Evolutionary conservation across 2,888 invertebrate species (phyloP), one percentile per base, ranked within the genome.

Genomic region (Temnothorax rugatulus): DNA sequence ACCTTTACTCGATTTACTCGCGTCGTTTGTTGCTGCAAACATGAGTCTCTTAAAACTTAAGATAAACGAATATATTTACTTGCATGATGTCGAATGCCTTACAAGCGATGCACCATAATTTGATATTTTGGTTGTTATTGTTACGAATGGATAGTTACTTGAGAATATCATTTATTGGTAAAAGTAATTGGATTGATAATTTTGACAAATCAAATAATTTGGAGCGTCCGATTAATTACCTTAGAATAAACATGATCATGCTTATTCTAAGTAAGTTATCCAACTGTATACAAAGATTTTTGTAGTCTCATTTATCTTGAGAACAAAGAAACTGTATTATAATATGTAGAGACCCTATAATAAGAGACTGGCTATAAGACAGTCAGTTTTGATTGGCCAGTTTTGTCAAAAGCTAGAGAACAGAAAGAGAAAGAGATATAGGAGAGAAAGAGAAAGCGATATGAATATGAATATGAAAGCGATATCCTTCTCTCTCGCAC

Each of bases 1-100:
- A 77, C 64, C 85, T 83, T 82, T 63, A 50, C 44, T 38, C 64
- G 84, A 75, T 82, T 84, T 84, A 82, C 61, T 54, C 69, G 63
- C 79, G 25, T 84, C 71, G 77, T 69, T 34, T 57, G 34, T 57
- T 57, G 57, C n/a, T 44, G 69, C 69, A 44, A 77, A 44, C 57
- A 21, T 54, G 69, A 69, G 44, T 25, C 18, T 25, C 29, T 44
- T 44, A 57, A 79, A 71, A 71, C 29, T 44, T 44, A 44, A 79
- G 57, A 71, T 71, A 44, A 29, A 79, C 38, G 57, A 79, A 79
- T 59, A 29, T 47, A 57, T 38, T 41, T 18, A 11, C 21, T 21
- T 7, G 64, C 11, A 18, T 21, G 38, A 76, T 59, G 59, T 44
- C 44, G 25, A 59, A 44, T 15, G n/a, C 7, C 11, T 52, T 50